Conservation (phyloP, 2,888 invertebrate species). For the Drosophila hamatofila region DNA sequence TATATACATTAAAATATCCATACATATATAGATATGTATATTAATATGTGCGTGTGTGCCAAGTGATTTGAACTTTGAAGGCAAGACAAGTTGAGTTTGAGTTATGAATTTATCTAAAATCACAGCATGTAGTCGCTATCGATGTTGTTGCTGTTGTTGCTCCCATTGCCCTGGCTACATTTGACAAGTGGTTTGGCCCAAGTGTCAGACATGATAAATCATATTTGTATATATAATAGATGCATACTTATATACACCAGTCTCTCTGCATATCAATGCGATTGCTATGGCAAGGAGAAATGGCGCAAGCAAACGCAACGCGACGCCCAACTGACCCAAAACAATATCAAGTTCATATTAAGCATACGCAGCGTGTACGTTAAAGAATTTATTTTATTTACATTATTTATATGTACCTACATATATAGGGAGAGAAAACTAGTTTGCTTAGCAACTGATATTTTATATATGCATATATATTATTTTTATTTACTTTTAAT, state of each 20-base stretch:
- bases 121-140: constrained; percentile 74
- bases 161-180: constrained; percentile 49
- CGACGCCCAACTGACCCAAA: constrained; percentile 45
- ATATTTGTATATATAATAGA: constrained; percentile 43
- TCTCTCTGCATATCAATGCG: constrained; percentile 35
- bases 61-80: constrained; percentile 82
- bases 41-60: constrained; percentile 47
- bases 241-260: neutral
- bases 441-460: constrained; percentile 10
- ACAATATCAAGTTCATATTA: constrained; percentile 33
- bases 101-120: constrained; percentile 81
- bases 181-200: constrained; percentile 81
- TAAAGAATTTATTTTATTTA: neutral
- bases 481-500: neutral
- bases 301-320: constrained; percentile 45
- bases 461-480: neutral
- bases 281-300: constrained; percentile 45
- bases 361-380: constrained; percentile 61
- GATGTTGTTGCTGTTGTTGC: constrained; percentile 36
- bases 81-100: constrained; percentile 79
- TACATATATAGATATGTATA: neutral
- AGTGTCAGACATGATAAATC: constrained; percentile 80
- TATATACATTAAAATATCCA: neutral
- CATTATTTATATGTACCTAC: neutral
- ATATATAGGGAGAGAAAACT: no score